Conservation (phyloP, 1,140 invertebrate species). For the Leptonema lineaticorne region DNA sequence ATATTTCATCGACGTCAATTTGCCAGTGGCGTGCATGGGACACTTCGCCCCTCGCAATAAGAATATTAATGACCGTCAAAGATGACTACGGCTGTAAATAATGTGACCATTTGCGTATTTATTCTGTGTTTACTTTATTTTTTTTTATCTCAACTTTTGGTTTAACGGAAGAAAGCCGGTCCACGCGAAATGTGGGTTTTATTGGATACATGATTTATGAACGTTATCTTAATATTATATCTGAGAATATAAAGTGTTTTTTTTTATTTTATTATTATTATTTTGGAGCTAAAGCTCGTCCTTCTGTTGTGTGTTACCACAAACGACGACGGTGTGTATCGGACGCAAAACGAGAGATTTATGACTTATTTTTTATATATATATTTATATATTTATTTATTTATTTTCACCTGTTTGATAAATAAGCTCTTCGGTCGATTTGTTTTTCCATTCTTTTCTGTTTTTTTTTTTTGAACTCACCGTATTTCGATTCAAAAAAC, state of each 20-base stretch:
- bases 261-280: background rate
- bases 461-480: background rate
- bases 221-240: slow-evolving; percentile 27
- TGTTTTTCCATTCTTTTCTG: no score
- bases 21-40: no score
- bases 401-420: slow-evolving; percentile 21
- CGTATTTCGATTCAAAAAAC: no score
- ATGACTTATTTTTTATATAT: slow-evolving; percentile 20
- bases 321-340: slow-evolving; percentile 14
- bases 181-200: slow-evolving; percentile 17
- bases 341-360: slow-evolving; percentile 11
- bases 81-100: slow-evolving; percentile 7
- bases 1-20: background rate
- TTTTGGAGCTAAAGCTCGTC: no score
- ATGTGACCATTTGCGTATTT: slow-evolving; percentile 10
- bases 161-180: background rate
- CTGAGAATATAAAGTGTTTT: slow-evolving; percentile 23
- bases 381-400: slow-evolving; percentile 11
- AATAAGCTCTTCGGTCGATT: no score
- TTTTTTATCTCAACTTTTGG: slow-evolving; percentile 2
- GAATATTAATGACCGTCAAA: slow-evolving; percentile 11
- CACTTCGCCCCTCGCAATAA: background rate
- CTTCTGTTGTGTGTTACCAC: background rate
- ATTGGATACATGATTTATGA: slow-evolving; percentile 28
- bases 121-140: no score